phyloP scores from a whole-genome alignment of 2,113 vertebrate species.

The Dryoscopus gambensis region DNA sequence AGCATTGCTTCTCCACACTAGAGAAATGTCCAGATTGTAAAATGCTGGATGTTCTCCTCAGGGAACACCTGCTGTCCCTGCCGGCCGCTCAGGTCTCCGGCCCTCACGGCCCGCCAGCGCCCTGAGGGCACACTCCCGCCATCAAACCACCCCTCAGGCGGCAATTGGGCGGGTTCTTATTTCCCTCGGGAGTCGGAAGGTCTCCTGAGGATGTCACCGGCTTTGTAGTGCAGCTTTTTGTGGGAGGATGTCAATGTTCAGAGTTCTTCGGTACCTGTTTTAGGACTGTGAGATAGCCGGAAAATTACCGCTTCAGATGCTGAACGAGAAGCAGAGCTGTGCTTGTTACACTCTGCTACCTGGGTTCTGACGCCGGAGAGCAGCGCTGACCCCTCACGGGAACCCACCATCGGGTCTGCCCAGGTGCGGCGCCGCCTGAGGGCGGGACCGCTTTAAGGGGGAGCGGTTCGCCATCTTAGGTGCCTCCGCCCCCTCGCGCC shows the following conservation, averaged over 20 bases:
- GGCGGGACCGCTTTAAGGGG: neutral
- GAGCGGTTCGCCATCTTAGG: conserved; percentile 42
- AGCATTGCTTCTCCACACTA: accelerated
- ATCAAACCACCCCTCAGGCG: accelerated
- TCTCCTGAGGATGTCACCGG: no score
- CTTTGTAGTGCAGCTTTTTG: neutral
- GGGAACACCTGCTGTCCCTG: neutral
- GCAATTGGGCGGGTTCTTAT: accelerated
- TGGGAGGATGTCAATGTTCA: neutral
- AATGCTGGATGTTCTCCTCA: accelerated
- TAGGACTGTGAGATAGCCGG: neutral
- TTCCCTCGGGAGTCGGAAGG: accelerated
- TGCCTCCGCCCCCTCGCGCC: neutral
- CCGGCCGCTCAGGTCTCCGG: neutral
- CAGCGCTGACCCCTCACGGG: accelerated
- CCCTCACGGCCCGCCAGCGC: neutral
- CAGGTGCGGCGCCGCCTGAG: accelerated
- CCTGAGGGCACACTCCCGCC: neutral
- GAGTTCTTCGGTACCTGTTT: neutral
- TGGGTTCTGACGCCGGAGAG: accelerated
- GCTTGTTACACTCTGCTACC: no score
- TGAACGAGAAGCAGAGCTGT: no score
- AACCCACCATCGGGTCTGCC: accelerated
- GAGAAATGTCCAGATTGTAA: neutral
- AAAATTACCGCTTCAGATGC: neutral